Percentiles rank a stretch among this genome's conserved stretches.
phyloP scores from a whole-genome alignment of 1,140 invertebrate genomes.

The Diorhabda sublineata region DNA sequence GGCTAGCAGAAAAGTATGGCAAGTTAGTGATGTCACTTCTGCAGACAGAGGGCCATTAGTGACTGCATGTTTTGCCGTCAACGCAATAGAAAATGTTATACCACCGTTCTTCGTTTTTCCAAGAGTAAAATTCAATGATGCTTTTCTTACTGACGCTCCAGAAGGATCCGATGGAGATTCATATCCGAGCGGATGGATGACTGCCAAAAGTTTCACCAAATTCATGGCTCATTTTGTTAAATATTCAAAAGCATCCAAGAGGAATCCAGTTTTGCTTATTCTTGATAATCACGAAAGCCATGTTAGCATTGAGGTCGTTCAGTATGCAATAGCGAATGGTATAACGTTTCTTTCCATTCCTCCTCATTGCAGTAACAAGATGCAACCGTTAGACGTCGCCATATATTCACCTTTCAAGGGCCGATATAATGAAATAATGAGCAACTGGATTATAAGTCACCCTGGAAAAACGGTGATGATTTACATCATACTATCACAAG shows the following conservation, averaged over 20 bases:
- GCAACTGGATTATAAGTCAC: background rate
- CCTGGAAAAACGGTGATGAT: background rate
- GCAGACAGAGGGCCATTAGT: background rate
- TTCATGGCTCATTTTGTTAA: slow-evolving; percentile 49
- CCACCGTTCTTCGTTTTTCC: slow-evolving; percentile 42
- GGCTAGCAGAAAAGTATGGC: background rate
- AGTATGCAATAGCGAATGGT: slow-evolving; percentile 31
- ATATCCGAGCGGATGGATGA: slow-evolving; percentile 47
- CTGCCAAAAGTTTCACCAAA: slow-evolving; percentile 44
- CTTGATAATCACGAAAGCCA: slow-evolving; percentile 14
- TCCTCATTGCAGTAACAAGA: background rate
- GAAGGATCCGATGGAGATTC: slow-evolving; percentile 44
- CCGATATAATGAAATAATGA: background rate
- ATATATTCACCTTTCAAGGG: background rate
- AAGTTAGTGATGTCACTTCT: background rate
- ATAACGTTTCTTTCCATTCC: slow-evolving; percentile 8
- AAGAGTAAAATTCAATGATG: slow-evolving; percentile 37
- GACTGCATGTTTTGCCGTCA: slow-evolving; percentile 33
- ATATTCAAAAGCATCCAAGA: slow-evolving; percentile 29
- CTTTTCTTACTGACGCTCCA: slow-evolving; percentile 42
- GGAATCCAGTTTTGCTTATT: background rate
- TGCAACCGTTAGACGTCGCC: background rate
- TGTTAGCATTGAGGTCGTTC: background rate
- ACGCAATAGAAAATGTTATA: slow-evolving; percentile 39
- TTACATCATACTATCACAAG: too few relatives aligned